phyloP scores from a whole-genome alignment of 2,888 invertebrate genomes.

The Phengaris alcon region DNA sequence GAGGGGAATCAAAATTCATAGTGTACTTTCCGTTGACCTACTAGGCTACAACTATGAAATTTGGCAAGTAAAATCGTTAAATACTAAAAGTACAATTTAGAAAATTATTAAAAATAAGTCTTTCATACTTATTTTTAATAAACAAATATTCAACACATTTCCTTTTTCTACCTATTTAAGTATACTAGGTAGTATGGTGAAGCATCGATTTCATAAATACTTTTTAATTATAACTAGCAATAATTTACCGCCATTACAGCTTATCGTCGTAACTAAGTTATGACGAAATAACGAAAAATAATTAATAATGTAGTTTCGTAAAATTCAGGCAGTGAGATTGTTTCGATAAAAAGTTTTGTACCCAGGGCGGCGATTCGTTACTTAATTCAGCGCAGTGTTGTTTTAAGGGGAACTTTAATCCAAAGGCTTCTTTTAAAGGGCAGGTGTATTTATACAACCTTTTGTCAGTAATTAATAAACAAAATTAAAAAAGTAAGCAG shows the following conservation, averaged over 20 bases:
- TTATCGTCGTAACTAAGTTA: constrained; percentile 19
- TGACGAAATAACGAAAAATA: constrained; percentile 21
- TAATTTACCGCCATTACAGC: background rate
- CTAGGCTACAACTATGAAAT: too few species aligned
- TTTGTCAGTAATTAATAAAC: background rate
- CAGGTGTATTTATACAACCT: background rate
- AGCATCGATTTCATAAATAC: background rate
- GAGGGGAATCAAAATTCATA: too few species aligned
- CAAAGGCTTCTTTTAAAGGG: background rate
- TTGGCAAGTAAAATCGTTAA: too few species aligned
- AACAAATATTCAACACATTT: too few species aligned
- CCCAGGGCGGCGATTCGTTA: background rate
- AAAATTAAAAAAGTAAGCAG: too few species aligned
- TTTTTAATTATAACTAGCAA: constrained; percentile 1
- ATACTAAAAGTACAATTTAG: too few species aligned
- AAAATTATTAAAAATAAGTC: too few species aligned
- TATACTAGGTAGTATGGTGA: too few species aligned
- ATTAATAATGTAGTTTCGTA: constrained; percentile 17
- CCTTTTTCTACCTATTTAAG: too few species aligned
- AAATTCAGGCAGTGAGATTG: constrained; percentile 20
- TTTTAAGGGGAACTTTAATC: constrained; percentile 8
- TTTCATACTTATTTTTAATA: too few species aligned
- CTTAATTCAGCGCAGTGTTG: background rate
- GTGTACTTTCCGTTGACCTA: too few species aligned
- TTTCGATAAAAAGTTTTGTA: background rate